A percentile compares a stretch with the other conserved stretches of the same genome.
These are phyloP conservation scores for Lucinisca nassula DNA, from an alignment of 2,888 invertebrate species.

Conservation along the genomic window DNA sequence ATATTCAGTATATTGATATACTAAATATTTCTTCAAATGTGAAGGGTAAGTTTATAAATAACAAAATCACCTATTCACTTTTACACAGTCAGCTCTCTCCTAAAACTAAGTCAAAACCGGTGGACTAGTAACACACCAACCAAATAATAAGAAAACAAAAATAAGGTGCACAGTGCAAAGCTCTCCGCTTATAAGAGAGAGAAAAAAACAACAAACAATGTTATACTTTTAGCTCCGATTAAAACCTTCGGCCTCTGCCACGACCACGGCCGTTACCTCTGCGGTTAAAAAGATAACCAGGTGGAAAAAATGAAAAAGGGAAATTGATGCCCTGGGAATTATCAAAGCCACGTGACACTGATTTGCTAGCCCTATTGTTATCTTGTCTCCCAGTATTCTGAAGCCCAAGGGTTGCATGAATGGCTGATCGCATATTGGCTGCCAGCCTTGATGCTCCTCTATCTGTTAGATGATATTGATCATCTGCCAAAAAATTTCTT, in stretches of 20 bases:
- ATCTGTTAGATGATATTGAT: neutral
- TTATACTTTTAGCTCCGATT: too few species aligned
- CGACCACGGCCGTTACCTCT: conserved; percentile 5
- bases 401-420: neutral
- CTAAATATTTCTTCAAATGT: too few species aligned
- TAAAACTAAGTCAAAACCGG: too few species aligned
- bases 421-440: neutral
- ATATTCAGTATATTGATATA: too few species aligned
- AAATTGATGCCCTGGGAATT: neutral
- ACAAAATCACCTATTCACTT: too few species aligned
- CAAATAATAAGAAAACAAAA: too few species aligned
- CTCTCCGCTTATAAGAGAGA: too few species aligned
- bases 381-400: neutral
- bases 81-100: too few species aligned
- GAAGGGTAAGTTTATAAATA: too few species aligned
- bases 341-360: neutral
- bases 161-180: too few species aligned
- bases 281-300: neutral
- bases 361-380: neutral
- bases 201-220: too few species aligned
- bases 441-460: neutral
- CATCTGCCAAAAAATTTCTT: neutral
- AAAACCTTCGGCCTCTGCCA: neutral
- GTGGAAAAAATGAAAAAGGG: neutral
- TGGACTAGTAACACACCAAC: too few species aligned